These are phyloP conservation scores for Meta bourneti DNA, from an alignment of 2,888 invertebrate genomes.

Conservation along the genomic window DNA sequence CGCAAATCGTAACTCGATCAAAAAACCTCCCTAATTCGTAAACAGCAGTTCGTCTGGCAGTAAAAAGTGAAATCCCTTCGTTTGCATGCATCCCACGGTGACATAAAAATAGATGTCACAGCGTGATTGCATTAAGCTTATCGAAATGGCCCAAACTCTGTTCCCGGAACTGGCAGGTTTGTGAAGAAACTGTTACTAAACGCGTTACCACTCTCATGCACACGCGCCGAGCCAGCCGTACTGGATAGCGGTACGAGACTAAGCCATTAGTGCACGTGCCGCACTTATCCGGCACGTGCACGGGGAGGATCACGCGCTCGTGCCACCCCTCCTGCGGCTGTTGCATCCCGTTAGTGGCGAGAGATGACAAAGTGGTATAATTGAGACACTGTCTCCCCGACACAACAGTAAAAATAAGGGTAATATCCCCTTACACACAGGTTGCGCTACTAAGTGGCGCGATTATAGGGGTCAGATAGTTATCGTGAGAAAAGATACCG, in stretches of 20 bases:
- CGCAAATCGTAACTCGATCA: too few relatives aligned
- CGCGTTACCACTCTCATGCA: slow-evolving; percentile 24
- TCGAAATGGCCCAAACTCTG: slow-evolving; percentile 5
- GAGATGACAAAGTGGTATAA: slow-evolving; percentile 29
- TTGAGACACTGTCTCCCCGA: background rate
- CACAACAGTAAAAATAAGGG: too few relatives aligned
- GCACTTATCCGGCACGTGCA: slow-evolving; percentile 63
- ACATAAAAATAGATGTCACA: slow-evolving; percentile 39
- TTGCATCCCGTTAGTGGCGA: slow-evolving; percentile 13
- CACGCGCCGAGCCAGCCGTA: background rate
- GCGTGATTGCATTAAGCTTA: slow-evolving; percentile 8
- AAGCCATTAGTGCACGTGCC: slow-evolving; percentile 52
- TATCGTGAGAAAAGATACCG: slow-evolving; percentile 28
- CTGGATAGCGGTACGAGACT: background rate
- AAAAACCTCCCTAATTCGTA: too few relatives aligned
- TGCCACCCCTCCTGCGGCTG: background rate
- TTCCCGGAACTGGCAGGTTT: slow-evolving; percentile 6
- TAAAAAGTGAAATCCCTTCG: too few relatives aligned
- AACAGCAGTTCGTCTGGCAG: too few relatives aligned
- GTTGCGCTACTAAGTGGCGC: background rate
- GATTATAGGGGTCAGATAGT: slow-evolving; percentile 16
- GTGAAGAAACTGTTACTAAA: slow-evolving; percentile 49
- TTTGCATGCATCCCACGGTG: background rate
- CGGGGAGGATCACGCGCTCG: slow-evolving; percentile 27
- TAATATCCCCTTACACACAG: too few relatives aligned